Conservation (phyloP, 2,113 vertebrate species). For the Ammodytes dubius region DNA sequence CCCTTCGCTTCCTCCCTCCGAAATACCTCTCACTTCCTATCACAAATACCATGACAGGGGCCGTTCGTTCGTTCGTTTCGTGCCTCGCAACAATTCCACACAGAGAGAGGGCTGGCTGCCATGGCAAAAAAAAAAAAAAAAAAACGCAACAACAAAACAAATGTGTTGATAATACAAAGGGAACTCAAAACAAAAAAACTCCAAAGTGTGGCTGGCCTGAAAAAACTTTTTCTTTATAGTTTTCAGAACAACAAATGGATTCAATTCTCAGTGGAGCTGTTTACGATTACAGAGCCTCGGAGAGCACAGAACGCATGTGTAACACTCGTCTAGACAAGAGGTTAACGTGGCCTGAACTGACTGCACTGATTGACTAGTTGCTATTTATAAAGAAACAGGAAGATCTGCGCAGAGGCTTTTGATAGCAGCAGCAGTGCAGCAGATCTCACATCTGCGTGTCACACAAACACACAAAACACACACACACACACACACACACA, state of each 20-base stretch:
- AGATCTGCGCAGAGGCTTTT: conserved; percentile 36
- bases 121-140: conserved; percentile 20
- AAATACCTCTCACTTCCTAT: conserved; percentile 54
- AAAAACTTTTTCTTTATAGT: too few species aligned
- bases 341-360: conserved; percentile 32
- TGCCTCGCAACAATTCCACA: neutral
- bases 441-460: conserved; percentile 37
- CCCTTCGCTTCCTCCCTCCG: conserved; percentile 56
- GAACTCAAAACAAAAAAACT: neutral
- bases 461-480: conserved; percentile 55
- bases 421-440: conserved; percentile 41
- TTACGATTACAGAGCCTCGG: conserved; percentile 2
- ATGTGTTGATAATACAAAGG: conserved; percentile 1
- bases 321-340: conserved; percentile 21
- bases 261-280: conserved; percentile 7
- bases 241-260: neutral
- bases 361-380: conserved; percentile 29
- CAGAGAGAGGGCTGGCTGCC: conserved; percentile 19
- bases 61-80: neutral
- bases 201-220: neutral
- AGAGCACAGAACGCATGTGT: neutral
- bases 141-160: conserved; percentile 18
- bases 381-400: conserved; percentile 59
- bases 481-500: too few species aligned
- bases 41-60: conserved; percentile 4